A percentile compares a stretch with the other conserved stretches of the same genome.
phyloP scores from a whole-genome alignment of 30 jellyfish, hydroid and myxozoan genomes.

The Aurelia aurita complex sp. Pacific region DNA sequence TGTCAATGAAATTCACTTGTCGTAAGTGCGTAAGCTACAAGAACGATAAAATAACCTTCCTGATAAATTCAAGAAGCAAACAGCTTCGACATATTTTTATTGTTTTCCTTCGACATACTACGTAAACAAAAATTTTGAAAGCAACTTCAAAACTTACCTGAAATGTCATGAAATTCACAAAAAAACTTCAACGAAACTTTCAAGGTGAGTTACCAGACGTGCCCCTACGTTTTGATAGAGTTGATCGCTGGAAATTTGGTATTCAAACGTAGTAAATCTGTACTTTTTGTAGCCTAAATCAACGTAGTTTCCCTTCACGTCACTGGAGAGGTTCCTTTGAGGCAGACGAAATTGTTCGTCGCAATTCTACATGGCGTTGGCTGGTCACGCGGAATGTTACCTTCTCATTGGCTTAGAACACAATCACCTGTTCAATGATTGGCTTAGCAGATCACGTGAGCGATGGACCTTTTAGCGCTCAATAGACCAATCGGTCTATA shows the following conservation, averaged over 20 bases:
- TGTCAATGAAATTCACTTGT: too few relatives aligned
- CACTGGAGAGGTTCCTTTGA: not conserved
- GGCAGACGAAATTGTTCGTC: conserved; percentile 13
- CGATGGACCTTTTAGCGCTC: conserved; percentile 40
- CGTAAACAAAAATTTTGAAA: too few relatives aligned
- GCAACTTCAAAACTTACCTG: too few relatives aligned
- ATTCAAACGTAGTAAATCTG: not conserved
- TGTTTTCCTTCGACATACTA: too few relatives aligned
- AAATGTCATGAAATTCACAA: not conserved
- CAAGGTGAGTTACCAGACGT: not conserved
- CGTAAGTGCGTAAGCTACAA: too few relatives aligned
- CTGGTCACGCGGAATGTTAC: conserved; percentile 18
- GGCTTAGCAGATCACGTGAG: conserved; percentile 21
- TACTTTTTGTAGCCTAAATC: not conserved
- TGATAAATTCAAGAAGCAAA: too few relatives aligned
- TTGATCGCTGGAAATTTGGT: not conserved
- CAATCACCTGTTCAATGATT: not conserved
- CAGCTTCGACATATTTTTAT: too few relatives aligned
- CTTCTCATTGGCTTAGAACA: conserved; percentile 10
- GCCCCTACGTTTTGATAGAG: not conserved
- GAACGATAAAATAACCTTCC: too few relatives aligned
- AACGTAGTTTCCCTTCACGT: not conserved
- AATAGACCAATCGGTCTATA: conserved; percentile 57
- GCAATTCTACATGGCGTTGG: not conserved
- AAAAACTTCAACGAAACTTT: not conserved